Base-by-base conservation (phyloP, 23 tunicate genomes). In the Aplidium turbinatum region DNA sequence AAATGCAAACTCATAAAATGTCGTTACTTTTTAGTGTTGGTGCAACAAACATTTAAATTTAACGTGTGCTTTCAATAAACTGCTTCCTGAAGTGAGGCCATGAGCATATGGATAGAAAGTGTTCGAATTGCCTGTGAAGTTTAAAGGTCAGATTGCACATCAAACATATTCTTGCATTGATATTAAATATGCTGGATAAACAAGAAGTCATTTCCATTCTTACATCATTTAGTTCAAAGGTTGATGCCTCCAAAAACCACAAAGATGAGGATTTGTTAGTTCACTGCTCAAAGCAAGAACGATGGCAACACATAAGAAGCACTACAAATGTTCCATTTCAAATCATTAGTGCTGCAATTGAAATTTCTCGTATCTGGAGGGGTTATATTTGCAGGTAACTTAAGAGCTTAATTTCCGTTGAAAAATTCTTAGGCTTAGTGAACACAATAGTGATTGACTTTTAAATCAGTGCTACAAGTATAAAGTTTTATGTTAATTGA, bases 371-470 rank as follows among this genome's bases (percentile, higher is more conserved):
- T 28, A 19, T 40, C 4, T 81, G 87, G 83, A 76, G 87, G 31
- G 96, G 96, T n/a, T 81, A 56, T 53, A n/a, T 34, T 9, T 81
- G 82, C 75, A 55, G 96, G 96, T 88, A 60, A 72, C 42, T 54
- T 6, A 28, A n/a, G n/a, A n/a, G n/a, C n/a, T n/a, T n/a, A n/a
- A n/a, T n/a, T n/a, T n/a, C n/a, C n/a, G n/a, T n/a, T n/a, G n/a
- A n/a, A n/a, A n/a, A n/a, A n/a, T n/a, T n/a, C n/a, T n/a, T n/a
- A n/a, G n/a, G n/a, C n/a, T n/a, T n/a, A n/a, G n/a, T n/a, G n/a
- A n/a, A n/a, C n/a, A n/a, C n/a, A n/a, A n/a, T n/a, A n/a, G n/a
- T n/a, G n/a, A n/a, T n/a, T n/a, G n/a, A n/a, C n/a, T n/a, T n/a
- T n/a, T n/a, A n/a, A n/a, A n/a, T n/a, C n/a, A n/a, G n/a, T n/a